Base-by-base conservation (phyloP, 2,113 vertebrate genomes). In the Craseonycteris thonglongyai region DNA sequence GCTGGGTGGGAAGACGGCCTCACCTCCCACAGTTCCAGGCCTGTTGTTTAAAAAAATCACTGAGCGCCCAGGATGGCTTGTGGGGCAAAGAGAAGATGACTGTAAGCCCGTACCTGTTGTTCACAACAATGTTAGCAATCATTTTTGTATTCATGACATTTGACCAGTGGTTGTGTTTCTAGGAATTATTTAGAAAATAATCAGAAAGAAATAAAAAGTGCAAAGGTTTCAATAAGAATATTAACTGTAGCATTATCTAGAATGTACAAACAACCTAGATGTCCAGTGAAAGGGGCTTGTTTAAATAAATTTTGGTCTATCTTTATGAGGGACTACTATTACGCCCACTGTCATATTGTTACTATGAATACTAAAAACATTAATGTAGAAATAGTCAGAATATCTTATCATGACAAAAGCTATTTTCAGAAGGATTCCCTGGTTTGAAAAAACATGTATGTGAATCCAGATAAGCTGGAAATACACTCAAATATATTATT, bases 381-480 rank as follows among this genome's bases (percentile, higher is more conserved):
- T 61, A 45, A 87, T 49, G 26, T 30, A 42, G 59, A 91, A 91
- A 56, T 61, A 96, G 16, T 63, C 4, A 21, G 13, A 84, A 10
- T 61, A 58, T 65, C 54, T 75, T 82, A 78, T 49, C 42, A 42
- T 14, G 45, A 94, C n/a, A 65, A 82, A 87, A 74, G 35, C 4
- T 38, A 79, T 84, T 94, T 95, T 83, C 58, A 84, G 51, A 88
- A 95, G 54, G 11, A 87, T n/a, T n/a, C n/a, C 22, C 42, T 66
- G 30, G 22, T 88, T 93, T 79, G 35, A 58, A 85, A 74, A 63
- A 65, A 91, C 11, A 6, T 40, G 7, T 40, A 9, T 42, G 3
- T 79, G 54, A 92, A 88, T 82, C 22, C 33, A 33, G 22, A 59
- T 68, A 65, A 47, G 35, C 5, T 26, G 26, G 47, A 88, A 65